phyloP scores from a whole-genome alignment of 2,797 vertebrate genomes.

The Melanotaenia boesemani region DNA sequence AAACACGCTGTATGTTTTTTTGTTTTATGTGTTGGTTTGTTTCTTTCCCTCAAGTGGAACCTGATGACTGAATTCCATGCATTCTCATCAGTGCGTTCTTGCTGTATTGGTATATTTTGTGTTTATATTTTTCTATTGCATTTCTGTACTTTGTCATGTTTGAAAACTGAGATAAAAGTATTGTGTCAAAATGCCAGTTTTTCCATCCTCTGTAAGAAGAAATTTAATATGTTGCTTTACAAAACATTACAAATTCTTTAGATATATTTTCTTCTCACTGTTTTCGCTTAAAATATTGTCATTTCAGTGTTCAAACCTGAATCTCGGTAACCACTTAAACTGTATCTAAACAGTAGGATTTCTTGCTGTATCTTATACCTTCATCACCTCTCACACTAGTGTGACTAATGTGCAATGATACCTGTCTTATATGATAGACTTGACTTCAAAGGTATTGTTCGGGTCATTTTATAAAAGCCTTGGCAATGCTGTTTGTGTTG shows the following conservation, averaged over 20 bases:
- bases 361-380: constrained; percentile 31
- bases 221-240: constrained; percentile 50
- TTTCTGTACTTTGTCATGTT: constrained; percentile 50
- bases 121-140: constrained; percentile 38
- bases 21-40: constrained; percentile 17
- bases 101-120: constrained; percentile 48
- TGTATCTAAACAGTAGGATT: constrained; percentile 37
- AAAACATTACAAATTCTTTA: constrained; percentile 44
- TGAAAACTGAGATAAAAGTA: constrained; percentile 38
- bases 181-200: constrained; percentile 37
- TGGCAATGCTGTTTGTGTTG: constrained; percentile 69
- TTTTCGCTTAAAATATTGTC: constrained; percentile 37
- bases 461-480: constrained; percentile 64
- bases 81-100: constrained; percentile 47
- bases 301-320: constrained; percentile 31
- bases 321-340: constrained; percentile 32
- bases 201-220: constrained; percentile 25
- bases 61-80: constrained; percentile 27
- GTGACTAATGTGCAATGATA: constrained; percentile 22
- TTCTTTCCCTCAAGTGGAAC: constrained; percentile 38
- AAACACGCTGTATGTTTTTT: constrained; percentile 39
- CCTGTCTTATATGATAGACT: constrained; percentile 38
- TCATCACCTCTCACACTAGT: constrained; percentile 36
- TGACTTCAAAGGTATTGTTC: constrained; percentile 35
- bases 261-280: constrained; percentile 37